Evolutionary conservation across 2,888 invertebrate genomes (phyloP).

Genomic region (Meandrusa payeni): DNA sequence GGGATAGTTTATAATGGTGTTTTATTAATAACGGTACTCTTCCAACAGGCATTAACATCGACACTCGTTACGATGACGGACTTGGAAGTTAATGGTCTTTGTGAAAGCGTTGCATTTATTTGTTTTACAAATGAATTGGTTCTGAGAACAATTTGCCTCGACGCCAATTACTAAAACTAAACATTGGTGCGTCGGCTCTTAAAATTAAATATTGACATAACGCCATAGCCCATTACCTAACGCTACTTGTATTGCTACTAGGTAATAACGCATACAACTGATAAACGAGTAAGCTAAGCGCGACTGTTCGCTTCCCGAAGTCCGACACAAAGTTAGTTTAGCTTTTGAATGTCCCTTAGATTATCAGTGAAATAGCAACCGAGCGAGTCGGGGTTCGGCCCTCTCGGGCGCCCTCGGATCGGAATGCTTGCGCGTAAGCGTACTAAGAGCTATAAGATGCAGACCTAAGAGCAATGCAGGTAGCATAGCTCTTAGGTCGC

Average conservation of each 20-base stretch:
- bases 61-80: slow-evolving; percentile 4
- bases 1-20: not conserved
- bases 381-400: no score
- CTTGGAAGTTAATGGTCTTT: slow-evolving; percentile 21
- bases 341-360: no score
- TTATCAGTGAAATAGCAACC: no score
- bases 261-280: no score
- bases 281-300: no score
- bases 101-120: slow-evolving; percentile 37
- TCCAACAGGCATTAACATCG: slow-evolving; percentile 5
- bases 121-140: slow-evolving; percentile 52
- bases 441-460: no score
- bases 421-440: no score
- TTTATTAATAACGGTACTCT: slow-evolving; percentile 5
- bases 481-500: no score
- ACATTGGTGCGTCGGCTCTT: slow-evolving; percentile 33
- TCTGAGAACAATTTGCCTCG: slow-evolving; percentile 49
- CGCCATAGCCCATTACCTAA: slow-evolving; percentile 9
- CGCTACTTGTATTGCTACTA: slow-evolving; percentile 10
- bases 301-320: no score
- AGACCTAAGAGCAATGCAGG: no score
- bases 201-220: slow-evolving; percentile 39
- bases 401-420: no score
- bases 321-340: no score
- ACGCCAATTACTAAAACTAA: slow-evolving; percentile 53